Evolutionary conservation across 2,113 vertebrate species (phyloP), one percentile per base, ranked within the genome.

Genomic region (Carassius carassius): DNA sequence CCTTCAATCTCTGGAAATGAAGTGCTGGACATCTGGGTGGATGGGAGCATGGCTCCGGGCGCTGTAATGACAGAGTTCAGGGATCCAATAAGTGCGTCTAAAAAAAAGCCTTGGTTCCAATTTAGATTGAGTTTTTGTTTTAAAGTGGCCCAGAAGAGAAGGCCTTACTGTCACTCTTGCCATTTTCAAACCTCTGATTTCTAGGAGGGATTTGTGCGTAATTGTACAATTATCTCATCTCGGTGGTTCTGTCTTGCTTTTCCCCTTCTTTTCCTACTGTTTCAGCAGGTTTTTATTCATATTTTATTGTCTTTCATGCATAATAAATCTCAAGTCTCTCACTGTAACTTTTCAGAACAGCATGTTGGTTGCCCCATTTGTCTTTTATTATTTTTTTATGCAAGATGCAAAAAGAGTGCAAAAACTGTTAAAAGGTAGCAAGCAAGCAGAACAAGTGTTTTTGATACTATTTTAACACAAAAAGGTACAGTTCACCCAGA

Each of bases 1-100:
- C 83, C 85, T 74, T 83, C 83, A 85, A 87, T 86, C 83, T 70
- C 78, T 78, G 4, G 56, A 75, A 72, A 73, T 75, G 60, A 77
- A 63, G 75, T 17, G 49, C 78, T 67, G 83, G 82, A 84, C 69
- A 84, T 85, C 54, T 63, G 84, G 80, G 74, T 82, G 78, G 86
- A 78, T 4, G 54, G n/a, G 49, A 44, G 72, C 51, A 10, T 56
- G 37, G 78, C 37, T 80, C 44, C 23, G 8, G 74, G 80, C 65
- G 4, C 10, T 65, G 8, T 54, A 78, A 62, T 58, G 56, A 78
- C 32, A 54, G 16, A 84, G 76, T 81, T 73, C 80, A 41, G 37
- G 32, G 44, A n/a, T 29, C 29, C 8, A 29, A 80, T 72, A 56
- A 70, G 62, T 23, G 62, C 72, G 67, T 37, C 82, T n/a, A 49